Percentiles rank a stretch among this genome's conserved stretches.
Evolutionary conservation across 2,797 vertebrate species (phyloP).

Genomic region (Buphagus erythrorhynchus): DNA sequence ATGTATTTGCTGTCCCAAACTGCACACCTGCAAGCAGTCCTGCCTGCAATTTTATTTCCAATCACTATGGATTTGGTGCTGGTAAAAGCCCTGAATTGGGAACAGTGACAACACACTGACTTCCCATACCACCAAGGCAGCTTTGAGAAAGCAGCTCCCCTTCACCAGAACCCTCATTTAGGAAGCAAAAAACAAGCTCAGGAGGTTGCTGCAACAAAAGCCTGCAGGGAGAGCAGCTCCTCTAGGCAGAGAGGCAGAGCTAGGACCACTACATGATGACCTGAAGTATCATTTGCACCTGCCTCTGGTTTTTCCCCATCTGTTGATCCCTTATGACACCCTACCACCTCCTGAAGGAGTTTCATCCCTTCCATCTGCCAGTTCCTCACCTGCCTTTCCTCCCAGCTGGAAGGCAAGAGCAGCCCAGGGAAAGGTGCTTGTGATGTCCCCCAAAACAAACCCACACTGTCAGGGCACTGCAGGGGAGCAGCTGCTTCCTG

Average conservation of each 20-base stretch:
- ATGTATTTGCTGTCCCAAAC: not conserved
- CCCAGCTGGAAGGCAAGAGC: not conserved
- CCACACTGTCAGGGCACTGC: not conserved
- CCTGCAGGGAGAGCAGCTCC: not conserved
- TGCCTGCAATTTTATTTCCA: not conserved
- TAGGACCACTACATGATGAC: not conserved
- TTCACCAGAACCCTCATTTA: not conserved
- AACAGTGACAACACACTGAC: not conserved
- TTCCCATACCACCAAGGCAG: not conserved
- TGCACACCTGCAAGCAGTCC: not conserved
- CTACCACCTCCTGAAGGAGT: not conserved
- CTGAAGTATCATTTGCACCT: not conserved
- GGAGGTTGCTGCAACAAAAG: not conserved
- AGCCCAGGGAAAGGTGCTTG: not conserved
- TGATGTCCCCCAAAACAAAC: not conserved
- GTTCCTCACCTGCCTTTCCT: not conserved
- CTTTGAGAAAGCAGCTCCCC: not conserved
- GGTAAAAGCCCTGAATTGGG: not conserved
- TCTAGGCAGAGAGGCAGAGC: not conserved
- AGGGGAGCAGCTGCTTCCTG: not conserved
- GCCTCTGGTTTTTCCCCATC: rapidly evolving
- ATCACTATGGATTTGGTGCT: not conserved
- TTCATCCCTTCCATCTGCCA: not conserved
- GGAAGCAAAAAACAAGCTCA: not conserved
- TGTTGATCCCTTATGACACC: not conserved